A percentile compares a stretch with the other conserved stretches of the same genome.
Evolutionary conservation across 2,797 vertebrate genomes (phyloP).

Genomic region (Acanthurus leucopareius): DNA sequence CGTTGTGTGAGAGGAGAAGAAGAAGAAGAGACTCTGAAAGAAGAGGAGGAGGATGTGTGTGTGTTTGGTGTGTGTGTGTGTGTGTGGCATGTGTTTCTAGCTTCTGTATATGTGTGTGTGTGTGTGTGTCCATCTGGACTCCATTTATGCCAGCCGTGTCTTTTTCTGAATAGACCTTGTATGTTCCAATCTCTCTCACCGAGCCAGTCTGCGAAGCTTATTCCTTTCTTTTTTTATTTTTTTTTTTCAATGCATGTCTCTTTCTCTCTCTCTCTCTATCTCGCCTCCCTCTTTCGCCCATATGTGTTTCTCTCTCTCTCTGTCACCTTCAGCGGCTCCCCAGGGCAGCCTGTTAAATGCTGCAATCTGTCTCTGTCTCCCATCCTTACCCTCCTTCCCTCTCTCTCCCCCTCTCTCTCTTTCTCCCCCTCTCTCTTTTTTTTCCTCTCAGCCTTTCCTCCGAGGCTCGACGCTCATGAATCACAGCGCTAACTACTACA

Average conservation of each 20-base stretch:
- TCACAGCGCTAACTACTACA: conserved; percentile 74
- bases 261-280: conserved; percentile 50
- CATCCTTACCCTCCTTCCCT: conserved; percentile 44
- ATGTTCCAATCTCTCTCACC: conserved; percentile 70
- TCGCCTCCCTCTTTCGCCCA: conserved; percentile 56
- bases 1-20: conserved; percentile 38
- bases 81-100: conserved; percentile 31
- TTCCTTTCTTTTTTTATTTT: conserved; percentile 42
- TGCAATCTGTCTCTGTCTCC: conserved; percentile 86
- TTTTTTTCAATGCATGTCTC: conserved; percentile 60
- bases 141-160: conserved; percentile 49
- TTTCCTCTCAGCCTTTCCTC: conserved; percentile 48
- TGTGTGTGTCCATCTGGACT: conserved; percentile 63
- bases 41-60: neutral
- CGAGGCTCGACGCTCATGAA: conserved; percentile 73
- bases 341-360: conserved; percentile 84
- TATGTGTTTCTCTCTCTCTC: conserved; percentile 71
- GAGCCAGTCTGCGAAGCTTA: conserved; percentile 27
- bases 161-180: conserved; percentile 59
- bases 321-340: conserved; percentile 84
- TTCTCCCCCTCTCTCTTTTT: conserved; percentile 4
- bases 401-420: conserved; percentile 3
- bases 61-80: neutral
- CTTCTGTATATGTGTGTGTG: conserved; percentile 57
- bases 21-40: neutral